Conservation (phyloP, 2,888 invertebrate genomes). For the Euproctis similis region DNA sequence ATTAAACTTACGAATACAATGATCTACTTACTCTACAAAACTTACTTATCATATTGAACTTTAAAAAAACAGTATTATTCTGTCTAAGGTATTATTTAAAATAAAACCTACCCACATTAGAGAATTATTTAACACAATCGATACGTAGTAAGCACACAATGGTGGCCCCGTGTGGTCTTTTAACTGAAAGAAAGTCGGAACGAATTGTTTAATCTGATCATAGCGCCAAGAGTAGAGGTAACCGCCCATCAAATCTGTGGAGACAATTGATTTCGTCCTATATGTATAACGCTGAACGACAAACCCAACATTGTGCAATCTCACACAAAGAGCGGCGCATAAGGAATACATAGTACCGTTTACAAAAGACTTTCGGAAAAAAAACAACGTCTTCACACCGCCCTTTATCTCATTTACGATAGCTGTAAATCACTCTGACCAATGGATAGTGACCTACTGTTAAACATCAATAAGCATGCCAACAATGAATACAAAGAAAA, state of each 20-base stretch:
- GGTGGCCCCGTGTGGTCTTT: constrained; percentile 9
- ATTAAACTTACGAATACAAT: too few species aligned
- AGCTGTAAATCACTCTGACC: constrained; percentile 60
- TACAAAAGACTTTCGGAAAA: constrained; percentile 53
- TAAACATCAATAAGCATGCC: constrained; percentile 40
- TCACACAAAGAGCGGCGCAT: constrained; percentile 62
- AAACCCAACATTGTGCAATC: constrained; percentile 60
- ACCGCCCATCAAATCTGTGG: constrained; percentile 54
- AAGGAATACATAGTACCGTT: constrained; percentile 60
- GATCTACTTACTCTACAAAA: too few species aligned
- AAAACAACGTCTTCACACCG: constrained; percentile 32
- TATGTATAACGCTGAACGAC: constrained; percentile 48
- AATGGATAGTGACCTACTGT: constrained; percentile 38
- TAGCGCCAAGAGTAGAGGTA: constrained; percentile 39
- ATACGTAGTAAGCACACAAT: constrained; percentile 19
- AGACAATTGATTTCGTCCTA: constrained; percentile 56
- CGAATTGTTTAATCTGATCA: constrained; percentile 69
- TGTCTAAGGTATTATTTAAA: too few species aligned
- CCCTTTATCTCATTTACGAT: constrained; percentile 37
- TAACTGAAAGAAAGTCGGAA: constrained; percentile 60
- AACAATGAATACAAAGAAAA: constrained; percentile 29
- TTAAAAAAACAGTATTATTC: too few species aligned
- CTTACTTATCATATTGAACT: too few species aligned
- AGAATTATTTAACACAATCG: constrained; percentile 9
- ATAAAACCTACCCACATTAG: too few species aligned